These are phyloP conservation scores for Adrianichthys oophorus DNA, from an alignment of 2,797 vertebrate species.

Conservation along the genomic window DNA sequence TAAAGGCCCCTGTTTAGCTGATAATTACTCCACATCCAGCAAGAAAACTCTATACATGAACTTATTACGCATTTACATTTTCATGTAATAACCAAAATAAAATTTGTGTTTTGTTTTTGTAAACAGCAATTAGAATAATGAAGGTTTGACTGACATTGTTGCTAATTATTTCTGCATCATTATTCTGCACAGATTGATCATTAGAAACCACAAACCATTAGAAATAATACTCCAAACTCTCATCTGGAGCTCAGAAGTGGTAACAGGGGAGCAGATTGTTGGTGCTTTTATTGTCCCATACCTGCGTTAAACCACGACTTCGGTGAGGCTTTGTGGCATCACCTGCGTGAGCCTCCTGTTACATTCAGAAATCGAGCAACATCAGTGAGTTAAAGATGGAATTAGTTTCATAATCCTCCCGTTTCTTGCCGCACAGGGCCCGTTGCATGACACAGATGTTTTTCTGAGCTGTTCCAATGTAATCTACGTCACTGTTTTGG, in stretches of 20 bases:
- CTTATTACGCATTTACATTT: no score
- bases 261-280: no score
- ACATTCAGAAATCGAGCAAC: constrained; percentile 56
- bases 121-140: constrained; percentile 32
- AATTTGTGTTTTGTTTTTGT: constrained; percentile 28
- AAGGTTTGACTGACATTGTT: constrained; percentile 32
- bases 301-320: background rate
- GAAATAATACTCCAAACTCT: constrained; percentile 2
- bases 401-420: constrained; percentile 53
- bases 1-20: no score
- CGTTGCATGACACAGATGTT: constrained; percentile 42
- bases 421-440: constrained; percentile 45
- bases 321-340: constrained; percentile 17
- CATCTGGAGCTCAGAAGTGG: background rate
- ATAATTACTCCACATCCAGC: no score
- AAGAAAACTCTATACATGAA: no score
- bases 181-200: constrained; percentile 23
- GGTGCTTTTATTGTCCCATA: no score
- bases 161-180: constrained; percentile 30
- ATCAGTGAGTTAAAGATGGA: constrained; percentile 32
- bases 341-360: constrained; percentile 50
- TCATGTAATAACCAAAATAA: no score
- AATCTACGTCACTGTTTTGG: constrained; percentile 61
- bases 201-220: constrained; percentile 12
- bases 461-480: constrained; percentile 49